Evolutionary conservation across 2,888 invertebrate genomes (phyloP).

Genomic region (Nebria salina): DNA sequence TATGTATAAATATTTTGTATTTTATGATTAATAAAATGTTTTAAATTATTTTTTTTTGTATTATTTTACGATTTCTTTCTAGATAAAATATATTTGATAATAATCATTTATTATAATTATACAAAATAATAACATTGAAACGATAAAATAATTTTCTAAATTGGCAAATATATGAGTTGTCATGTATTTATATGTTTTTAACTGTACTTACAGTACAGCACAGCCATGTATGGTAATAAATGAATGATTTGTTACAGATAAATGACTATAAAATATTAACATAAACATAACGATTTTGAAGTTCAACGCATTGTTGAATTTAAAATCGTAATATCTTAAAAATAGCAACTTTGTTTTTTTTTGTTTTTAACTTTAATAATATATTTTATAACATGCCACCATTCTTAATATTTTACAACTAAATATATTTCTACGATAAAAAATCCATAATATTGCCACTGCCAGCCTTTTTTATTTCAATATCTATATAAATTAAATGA

Average conservation of each 20-base stretch:
- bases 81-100: not conserved
- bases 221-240: conserved; percentile 39
- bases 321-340: conserved; percentile 11
- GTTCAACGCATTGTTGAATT: not conserved
- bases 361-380: conserved; percentile 9
- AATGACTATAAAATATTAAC: conserved; percentile 26
- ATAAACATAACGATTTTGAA: conserved; percentile 25
- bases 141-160: conserved; percentile 37
- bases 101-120: not conserved
- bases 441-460: conserved; percentile 59
- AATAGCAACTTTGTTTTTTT: conserved; percentile 25
- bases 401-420: conserved; percentile 31
- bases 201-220: conserved; percentile 42
- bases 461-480: conserved; percentile 56
- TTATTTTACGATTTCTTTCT: not conserved
- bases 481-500: conserved; percentile 45
- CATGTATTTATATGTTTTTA: conserved; percentile 25
- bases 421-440: conserved; percentile 39
- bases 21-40: not conserved
- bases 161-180: conserved; percentile 38
- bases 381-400: conserved; percentile 39
- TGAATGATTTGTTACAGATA: conserved; percentile 23
- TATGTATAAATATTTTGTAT: conserved; percentile 12
- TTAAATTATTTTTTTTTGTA: not conserved
- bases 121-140: conserved; percentile 21